phyloP scores from a whole-genome alignment of 92 coral and sea anemone species.

The Paramuricea clavata region DNA sequence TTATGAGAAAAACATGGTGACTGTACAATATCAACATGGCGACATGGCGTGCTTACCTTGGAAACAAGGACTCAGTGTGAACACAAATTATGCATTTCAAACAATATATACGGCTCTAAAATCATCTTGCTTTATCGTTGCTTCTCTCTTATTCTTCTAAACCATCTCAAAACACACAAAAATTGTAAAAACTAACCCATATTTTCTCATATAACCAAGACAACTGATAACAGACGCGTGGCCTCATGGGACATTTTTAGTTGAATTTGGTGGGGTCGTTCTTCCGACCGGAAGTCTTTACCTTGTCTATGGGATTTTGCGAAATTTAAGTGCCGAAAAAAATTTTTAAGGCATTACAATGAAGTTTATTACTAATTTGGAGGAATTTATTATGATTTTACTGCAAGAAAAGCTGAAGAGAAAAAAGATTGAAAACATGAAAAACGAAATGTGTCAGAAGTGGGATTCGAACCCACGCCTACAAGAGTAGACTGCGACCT shows the following conservation, averaged over 20 bases:
- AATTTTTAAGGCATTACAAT: background rate
- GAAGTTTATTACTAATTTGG: background rate
- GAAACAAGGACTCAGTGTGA: background rate
- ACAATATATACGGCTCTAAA: background rate
- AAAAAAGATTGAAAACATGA: background rate
- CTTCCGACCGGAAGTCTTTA: background rate
- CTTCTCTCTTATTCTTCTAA: background rate
- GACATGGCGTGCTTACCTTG: background rate
- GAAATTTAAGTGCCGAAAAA: background rate
- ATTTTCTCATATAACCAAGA: background rate
- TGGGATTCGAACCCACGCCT: constrained; percentile 99
- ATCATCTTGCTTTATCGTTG: background rate
- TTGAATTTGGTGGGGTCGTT: background rate
- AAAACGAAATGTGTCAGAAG: constrained; percentile 79
- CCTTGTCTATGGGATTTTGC: background rate
- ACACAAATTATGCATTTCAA: background rate
- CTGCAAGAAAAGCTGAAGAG: background rate
- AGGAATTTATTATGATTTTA: too few species aligned
- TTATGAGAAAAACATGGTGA: background rate
- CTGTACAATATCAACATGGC: background rate
- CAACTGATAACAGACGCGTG: background rate
- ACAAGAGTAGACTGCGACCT: constrained; percentile 99
- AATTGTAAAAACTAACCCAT: background rate
- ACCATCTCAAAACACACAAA: background rate
- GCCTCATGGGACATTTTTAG: background rate